Evolutionary conservation across 2,888 invertebrate species (phyloP).

Genomic region (Aproaerema taeniolella): DNA sequence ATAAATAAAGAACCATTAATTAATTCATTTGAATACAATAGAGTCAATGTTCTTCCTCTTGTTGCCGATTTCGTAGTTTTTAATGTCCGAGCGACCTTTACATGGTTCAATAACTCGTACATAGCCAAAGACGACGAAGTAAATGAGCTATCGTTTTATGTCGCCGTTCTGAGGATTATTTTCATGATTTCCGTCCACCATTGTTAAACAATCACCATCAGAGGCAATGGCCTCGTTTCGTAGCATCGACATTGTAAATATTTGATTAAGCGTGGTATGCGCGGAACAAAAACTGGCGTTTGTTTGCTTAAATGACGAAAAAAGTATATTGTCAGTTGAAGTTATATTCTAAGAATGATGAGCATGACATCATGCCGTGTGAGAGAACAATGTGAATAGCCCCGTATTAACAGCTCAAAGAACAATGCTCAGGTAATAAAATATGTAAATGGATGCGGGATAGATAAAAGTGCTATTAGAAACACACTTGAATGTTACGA

Average conservation of each 20-base stretch:
- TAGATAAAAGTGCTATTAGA: slow-evolving; percentile 29
- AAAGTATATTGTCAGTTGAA: slow-evolving; percentile 34
- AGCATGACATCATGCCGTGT: slow-evolving; percentile 47
- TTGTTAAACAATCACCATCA: slow-evolving; percentile 33
- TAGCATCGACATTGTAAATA: slow-evolving; percentile 38
- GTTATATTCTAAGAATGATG: slow-evolving; percentile 36
- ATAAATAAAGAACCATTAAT: too few relatives aligned
- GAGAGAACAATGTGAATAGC: slow-evolving; percentile 47
- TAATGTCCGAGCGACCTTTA: slow-evolving; percentile 26
- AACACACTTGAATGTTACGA: slow-evolving; percentile 9
- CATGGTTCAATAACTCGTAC: slow-evolving; percentile 21
- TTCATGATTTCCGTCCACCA: slow-evolving; percentile 38
- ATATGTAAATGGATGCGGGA: slow-evolving; percentile 39
- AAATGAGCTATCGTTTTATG: slow-evolving; percentile 11
- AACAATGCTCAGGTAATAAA: slow-evolving; percentile 48
- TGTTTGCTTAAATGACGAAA: slow-evolving; percentile 33
- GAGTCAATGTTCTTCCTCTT: slow-evolving; percentile 24
- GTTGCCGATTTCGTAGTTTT: slow-evolving; percentile 23
- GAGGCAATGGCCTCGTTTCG: slow-evolving; percentile 46
- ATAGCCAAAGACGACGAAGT: slow-evolving; percentile 14
- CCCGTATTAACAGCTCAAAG: slow-evolving; percentile 41
- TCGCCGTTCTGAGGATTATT: slow-evolving; percentile 31
- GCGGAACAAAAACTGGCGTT: slow-evolving; percentile 29
- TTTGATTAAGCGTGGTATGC: slow-evolving; percentile 43
- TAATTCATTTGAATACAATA: slow-evolving; percentile 30